Base-by-base conservation (phyloP, 64 coral and sea anemone genomes). In the Exaiptasia diaphana region DNA sequence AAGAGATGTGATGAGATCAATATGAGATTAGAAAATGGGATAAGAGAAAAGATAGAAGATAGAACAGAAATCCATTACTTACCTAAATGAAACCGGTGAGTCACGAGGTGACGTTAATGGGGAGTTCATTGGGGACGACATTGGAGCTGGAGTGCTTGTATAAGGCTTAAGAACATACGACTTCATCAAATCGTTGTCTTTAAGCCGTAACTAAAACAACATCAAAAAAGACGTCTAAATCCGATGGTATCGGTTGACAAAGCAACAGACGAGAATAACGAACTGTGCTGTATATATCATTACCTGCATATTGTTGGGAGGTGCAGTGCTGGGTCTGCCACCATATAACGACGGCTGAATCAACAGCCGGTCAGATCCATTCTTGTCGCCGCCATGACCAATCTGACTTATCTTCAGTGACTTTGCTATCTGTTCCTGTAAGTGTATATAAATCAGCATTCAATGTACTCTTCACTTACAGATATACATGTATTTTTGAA, bases 161-260 rank as follows among this genome's bases (percentile, higher is more conserved):
- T 84, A 73, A 59, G 91, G 86, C 56, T 83, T 77, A 22, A 94
- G 74, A 52, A 94, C 80, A 40, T 89, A 94, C 36, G 91, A 76
- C 65, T 89, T 94, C 26, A 89, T 22, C 14, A 4, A 20, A 35
- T 18, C 20, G 31, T 65, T 37, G 0, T 35, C 61, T 38, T 35
- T 15, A n/a, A 36, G 21, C 38, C 21, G 14, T 15, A 38, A 4
- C 61, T 65, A 35, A 65, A 65, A 55, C 52, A 55, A 55, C 5
- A 20, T 4, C 23, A 62, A n/a, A n/a, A n/a, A n/a, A n/a, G n/a
- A n/a, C n/a, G n/a, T n/a, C n/a, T n/a, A n/a, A n/a, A n/a, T n/a
- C n/a, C n/a, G n/a, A n/a, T n/a, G n/a, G n/a, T n/a, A n/a, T n/a
- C n/a, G n/a, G n/a, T n/a, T 23, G 5, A 21, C 1, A 8, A 21